Evolutionary conservation across 2,888 invertebrate genomes (phyloP), one percentile per base, ranked within the genome.

Genomic region (Hydropsyche betteni): DNA sequence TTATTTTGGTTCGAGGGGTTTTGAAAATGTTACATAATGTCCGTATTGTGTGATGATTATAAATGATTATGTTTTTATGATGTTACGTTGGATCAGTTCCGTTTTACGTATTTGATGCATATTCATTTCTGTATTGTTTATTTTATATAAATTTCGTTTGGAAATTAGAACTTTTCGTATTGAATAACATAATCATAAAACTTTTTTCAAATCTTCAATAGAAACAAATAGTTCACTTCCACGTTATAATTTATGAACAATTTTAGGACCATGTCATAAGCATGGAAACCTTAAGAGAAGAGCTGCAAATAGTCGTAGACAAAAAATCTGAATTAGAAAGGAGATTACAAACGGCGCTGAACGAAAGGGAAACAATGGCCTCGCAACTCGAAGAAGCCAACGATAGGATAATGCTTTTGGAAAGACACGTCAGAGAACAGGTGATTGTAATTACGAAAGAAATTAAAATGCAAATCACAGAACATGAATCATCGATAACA

Each of bases 371-470:
- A 78, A 90, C 91, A 78, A 87, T 97, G 73, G 89, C 91, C 71
- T 90, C 91, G 71, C 93, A 94, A 77, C 87, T 97, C 75, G 97
- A 98, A 79, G 97, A 97, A 84, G 94, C 96, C 53, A 93, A 94
- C 74, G 96, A 97, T 85, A 90, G 95, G 83, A 95, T 97, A 81
- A 86, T 93, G 81, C 90, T 94, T 81, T 88, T 98, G 81, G 97
- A 98, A 84, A 90, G 93, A 81, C 93, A 94, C 83, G 89, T 92
- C 69, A 89, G 92, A 80, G 95, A 96, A 84, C 94, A 95, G 86
- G 95, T 95, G 81, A 81, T 85, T 80, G 83, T 85, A 81, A 84
- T 84, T 24, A n/a, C 16, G 4, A 10, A 10, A 36, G 38, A 7
- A 38, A 16, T 50, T 44, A 44, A 64, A 33, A 12, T 64, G 12